A percentile compares a stretch with the other conserved stretches of the same genome.
Evolutionary conservation across 2,797 vertebrate species (phyloP).

Genomic region (Mormyrops boulengeri): DNA sequence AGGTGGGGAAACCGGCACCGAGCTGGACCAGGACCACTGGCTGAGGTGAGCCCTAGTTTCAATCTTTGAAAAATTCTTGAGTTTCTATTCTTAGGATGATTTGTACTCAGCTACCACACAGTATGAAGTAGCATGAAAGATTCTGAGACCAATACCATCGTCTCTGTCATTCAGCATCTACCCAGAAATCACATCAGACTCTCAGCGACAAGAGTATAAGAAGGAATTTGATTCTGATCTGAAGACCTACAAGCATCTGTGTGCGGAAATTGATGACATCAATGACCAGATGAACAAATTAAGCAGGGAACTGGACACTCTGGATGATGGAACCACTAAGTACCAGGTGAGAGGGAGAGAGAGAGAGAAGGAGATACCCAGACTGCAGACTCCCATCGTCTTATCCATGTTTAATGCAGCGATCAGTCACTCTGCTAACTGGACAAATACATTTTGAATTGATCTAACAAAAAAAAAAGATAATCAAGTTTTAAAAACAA

Average conservation of each 20-base stretch:
- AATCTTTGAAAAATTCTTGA: neutral
- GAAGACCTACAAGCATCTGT: slow-evolving; percentile 65
- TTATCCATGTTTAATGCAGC: neutral
- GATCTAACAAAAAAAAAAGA: neutral
- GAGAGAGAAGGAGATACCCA: neutral
- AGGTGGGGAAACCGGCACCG: slow-evolving; percentile 63
- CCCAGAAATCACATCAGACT: slow-evolving; percentile 66
- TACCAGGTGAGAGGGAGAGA: slow-evolving; percentile 60
- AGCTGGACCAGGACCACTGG: slow-evolving; percentile 52
- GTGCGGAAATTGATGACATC: slow-evolving; percentile 68
- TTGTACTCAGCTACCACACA: neutral
- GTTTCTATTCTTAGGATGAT: neutral
- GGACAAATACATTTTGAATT: neutral
- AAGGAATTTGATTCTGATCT: slow-evolving; percentile 68
- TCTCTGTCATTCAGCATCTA: slow-evolving; percentile 54
- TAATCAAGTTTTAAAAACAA: neutral
- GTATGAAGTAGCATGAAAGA: neutral
- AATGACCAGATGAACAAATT: slow-evolving; percentile 70
- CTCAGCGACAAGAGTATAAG: slow-evolving; percentile 63
- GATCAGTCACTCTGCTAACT: neutral
- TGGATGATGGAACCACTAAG: slow-evolving; percentile 56
- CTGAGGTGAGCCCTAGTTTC: slow-evolving; percentile 27
- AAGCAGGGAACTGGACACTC: slow-evolving; percentile 61
- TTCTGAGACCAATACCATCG: neutral
- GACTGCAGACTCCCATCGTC: neutral